Percentiles rank a stretch among this genome's conserved stretches.
These are phyloP conservation scores for Drosophila parabipectinata DNA, from an alignment of 1,140 invertebrate genomes.

Conservation along the genomic window DNA sequence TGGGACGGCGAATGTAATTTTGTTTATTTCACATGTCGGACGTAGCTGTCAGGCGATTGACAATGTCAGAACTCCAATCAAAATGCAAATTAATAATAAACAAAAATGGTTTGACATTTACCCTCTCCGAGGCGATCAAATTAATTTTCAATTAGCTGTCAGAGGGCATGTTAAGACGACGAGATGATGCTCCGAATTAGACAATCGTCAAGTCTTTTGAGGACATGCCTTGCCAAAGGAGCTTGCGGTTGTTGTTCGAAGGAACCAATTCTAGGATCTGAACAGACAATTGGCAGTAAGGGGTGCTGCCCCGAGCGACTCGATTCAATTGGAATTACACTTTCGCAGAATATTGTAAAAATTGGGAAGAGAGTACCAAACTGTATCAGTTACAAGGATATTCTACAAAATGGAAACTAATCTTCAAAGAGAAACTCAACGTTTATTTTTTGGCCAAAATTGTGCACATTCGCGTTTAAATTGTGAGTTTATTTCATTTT, in stretches of 20 bases:
- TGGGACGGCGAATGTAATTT: conserved; percentile 54
- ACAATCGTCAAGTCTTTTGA: conserved; percentile 24
- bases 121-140: conserved; percentile 32
- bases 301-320: neutral
- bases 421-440: neutral
- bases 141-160: conserved; percentile 69
- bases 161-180: conserved; percentile 24
- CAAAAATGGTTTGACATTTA: conserved; percentile 71
- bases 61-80: conserved; percentile 70
- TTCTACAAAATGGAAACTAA: neutral
- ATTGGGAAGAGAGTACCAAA: neutral
- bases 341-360: neutral
- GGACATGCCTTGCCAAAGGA: neutral
- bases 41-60: conserved; percentile 62
- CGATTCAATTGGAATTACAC: conserved; percentile 2
- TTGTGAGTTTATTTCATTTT: conserved; percentile 5
- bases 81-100: conserved; percentile 83
- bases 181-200: conserved; percentile 22
- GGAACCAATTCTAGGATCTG: conserved; percentile 1
- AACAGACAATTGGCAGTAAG: neutral
- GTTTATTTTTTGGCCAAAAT: neutral
- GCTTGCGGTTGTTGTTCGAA: conserved; percentile 36
- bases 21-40: conserved; percentile 58
- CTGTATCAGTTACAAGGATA: neutral
- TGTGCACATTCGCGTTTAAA: neutral